Evolutionary conservation across 2,113 vertebrate species (phyloP), one percentile per base, ranked within the genome.

Genomic region (Galbula dea): DNA sequence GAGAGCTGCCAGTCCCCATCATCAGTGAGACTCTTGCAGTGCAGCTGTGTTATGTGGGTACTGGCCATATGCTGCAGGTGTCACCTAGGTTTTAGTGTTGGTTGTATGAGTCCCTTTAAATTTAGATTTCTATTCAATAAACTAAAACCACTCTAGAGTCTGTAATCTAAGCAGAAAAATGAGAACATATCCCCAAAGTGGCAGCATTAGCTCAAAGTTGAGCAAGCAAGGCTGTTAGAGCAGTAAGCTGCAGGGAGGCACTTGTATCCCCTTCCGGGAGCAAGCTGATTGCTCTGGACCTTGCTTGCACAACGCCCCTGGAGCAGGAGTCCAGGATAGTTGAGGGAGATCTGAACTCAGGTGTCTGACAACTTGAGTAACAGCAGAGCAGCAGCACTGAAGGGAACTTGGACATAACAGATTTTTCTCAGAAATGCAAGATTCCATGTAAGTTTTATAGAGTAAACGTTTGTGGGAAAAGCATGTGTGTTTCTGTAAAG

Each of bases 121-220:
- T 75, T 32, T 71, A 36, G 21, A 43, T 81, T 90, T 86, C 23
- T 68, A n/a, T 45, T 68, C 61, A 89, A 57, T 85, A 87, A 93
- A 82, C 30, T 61, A 68, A 72, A 75, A 6, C n/a, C 54, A 46
- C 6, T 10, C 32, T 52, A 14, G 17, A 39, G 13, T 18, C 66
- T 73, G 17, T 86, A 66, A 43, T 67, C 30, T 86, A 57, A 59
- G 63, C 45, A 74, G 43, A 77, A 72, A 54, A 91, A 52, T 77
- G 34, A 52, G 45, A 63, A 29, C 9, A 6, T 9, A 10, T 73
- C 11, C 34, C 65, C 1, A 3, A 11, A 89, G 51, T 2, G 6
- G 46, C 62, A 65, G 71, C 58, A 22, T 68, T 61, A 51, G 39
- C 43, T 82, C 15, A 1, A 45, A 67, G 48, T 43, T 59, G 32